Conservation (phyloP, 2,113 vertebrate species). For the Capreolus pygargus region DNA sequence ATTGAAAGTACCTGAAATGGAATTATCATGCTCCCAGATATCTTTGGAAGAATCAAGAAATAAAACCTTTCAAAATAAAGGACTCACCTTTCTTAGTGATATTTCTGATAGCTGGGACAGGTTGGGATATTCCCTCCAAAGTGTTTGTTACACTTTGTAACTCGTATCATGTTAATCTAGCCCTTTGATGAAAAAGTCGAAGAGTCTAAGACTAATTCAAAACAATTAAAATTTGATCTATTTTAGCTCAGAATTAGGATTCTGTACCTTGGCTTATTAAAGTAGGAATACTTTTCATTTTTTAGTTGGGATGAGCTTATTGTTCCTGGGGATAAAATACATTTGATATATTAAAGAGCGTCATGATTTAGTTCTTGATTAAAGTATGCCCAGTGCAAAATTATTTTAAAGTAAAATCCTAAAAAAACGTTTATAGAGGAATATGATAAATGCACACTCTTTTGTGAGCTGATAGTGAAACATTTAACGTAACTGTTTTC, state of each 20-base stretch:
- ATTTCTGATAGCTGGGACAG: not conserved
- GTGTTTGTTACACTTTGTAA: not conserved
- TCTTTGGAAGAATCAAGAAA: not conserved
- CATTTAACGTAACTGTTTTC: not conserved
- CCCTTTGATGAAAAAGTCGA: not conserved
- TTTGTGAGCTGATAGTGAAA: not conserved
- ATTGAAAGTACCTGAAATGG: not conserved
- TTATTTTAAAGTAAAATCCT: not conserved
- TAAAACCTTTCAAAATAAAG: not conserved
- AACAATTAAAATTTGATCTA: not conserved
- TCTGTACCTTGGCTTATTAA: not conserved
- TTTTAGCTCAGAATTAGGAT: not conserved
- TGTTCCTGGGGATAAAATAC: not conserved
- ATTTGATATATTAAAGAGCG: not conserved
- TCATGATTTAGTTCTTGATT: not conserved
- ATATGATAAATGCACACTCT: not conserved
- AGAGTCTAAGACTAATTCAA: not conserved
- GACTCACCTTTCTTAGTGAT: not conserved
- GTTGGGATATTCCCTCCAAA: not conserved
- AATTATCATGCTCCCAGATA: not conserved
- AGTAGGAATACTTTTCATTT: not conserved
- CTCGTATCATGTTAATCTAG: not conserved
- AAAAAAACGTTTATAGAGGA: not conserved
- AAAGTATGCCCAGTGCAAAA: not conserved
- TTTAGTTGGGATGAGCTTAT: not conserved